Evolutionary conservation across 2,888 invertebrate species (phyloP), one percentile per base, ranked within the genome.

Genomic region (Drosophila emarginata): DNA sequence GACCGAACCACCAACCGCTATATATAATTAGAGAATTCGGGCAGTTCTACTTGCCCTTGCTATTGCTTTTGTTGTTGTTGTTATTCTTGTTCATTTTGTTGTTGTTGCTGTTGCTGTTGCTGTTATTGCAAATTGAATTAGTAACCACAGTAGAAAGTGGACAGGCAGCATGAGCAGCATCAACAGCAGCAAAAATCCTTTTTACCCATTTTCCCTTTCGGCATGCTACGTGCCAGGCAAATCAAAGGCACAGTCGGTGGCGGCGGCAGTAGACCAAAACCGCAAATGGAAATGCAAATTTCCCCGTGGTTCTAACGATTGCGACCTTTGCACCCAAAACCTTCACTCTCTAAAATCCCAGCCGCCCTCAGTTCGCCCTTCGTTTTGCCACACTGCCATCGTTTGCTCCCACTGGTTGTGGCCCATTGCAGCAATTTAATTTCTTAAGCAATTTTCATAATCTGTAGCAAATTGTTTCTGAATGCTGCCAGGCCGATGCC

Each of bases 371-470:
- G n/a, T 11, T 14, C 56, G 15, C 21, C 1, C 4, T 4, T 14
- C 6, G 21, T 4, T 28, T 36, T 18, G 21, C 32, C 15, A 12
- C 53, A 23, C 23, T 40, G 61, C 32, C 39, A 12, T 15, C 57
- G 23, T n/a, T 32, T 11, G 21, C 23, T 39, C 37, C 28, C 18
- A 50, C 61, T 59, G 54, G 67, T 71, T 45, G 71, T 64, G 67
- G 71, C 67, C 81, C 79, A 78, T 71, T 87, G 86, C 88, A 72
- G 88, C 87, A 88, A 89, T 88, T 88, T 88, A 88, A 88, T 88
- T 89, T 88, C 88, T 89, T 88, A 80, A 88, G 88, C 89, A 88
- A 88, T 88, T 88, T 88, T 89, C 89, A 88, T 88, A 88, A 88
- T 88, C 89, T 88, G 78, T 77, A 77, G 88, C 89, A 88, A 88